Base-by-base conservation (phyloP, 2,797 vertebrate genomes). In the Sebastes ruberrimus region DNA sequence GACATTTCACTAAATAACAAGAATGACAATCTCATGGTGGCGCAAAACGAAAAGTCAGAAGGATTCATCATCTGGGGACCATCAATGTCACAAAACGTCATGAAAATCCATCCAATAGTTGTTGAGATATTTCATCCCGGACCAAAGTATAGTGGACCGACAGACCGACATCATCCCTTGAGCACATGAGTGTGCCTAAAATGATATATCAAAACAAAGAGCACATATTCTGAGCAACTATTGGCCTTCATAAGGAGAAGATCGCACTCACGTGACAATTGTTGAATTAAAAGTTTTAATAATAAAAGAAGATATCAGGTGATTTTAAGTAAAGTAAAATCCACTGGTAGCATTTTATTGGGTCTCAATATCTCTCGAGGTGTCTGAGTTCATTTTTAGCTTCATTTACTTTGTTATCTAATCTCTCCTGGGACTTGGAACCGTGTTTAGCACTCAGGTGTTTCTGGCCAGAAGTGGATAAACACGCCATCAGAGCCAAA, bases 371-470 rank as follows among this genome's bases (percentile, higher is more conserved):
- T 77, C 67, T 80, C 11, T 42, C 38, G 1, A 55, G 35, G 55
- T 11, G 10, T 63, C 71, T 6, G 2, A 72, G 33, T 67, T 71
- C 4, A 68, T 83, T 80, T 78, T 77, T 52, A 53, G 68, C 71
- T 53, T 66, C 7, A 77, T 76, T 86, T 81, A 57, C 62, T 49
- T 2, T n/a, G 10, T 25, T 27, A 62, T 81, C 83, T 81, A 76
- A 78, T 84, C 83, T 86, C 66, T 70, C 5, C 56, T 46, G 71
- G 60, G 71, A 82, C 74, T 77, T 82, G 71, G 80, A 86, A 72
- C 76, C 49, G 46, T 49, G 67, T 83, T 74, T 35, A 68, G 46
- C 69, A 14, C 67, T 86, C 64, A 64, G 76, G 81, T 84, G 76
- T 82, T 82, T 81, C 28, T 61, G 66, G 53, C 38, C 52, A 74